phyloP scores from a whole-genome alignment of 2,113 vertebrate genomes.

The Centropristis striata region DNA sequence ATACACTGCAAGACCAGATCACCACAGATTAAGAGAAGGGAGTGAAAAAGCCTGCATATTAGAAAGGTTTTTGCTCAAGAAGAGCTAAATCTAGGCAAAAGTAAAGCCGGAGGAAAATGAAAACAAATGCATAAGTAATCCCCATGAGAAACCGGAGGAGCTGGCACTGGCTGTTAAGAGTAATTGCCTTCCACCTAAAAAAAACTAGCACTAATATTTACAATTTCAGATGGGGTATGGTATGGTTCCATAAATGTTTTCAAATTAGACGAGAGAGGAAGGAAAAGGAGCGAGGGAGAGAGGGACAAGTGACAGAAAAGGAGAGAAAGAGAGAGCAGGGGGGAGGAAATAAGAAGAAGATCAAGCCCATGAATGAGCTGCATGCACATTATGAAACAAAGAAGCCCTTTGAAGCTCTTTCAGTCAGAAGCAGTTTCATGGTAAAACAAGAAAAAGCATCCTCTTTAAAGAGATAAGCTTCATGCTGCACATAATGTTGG shows the following conservation, averaged over 20 bases:
- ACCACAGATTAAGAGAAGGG: slow-evolving; percentile 69
- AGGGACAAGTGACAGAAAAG: slow-evolving; percentile 38
- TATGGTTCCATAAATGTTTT: slow-evolving; percentile 61
- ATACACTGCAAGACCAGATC: slow-evolving; percentile 65
- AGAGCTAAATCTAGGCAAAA: slow-evolving; percentile 70
- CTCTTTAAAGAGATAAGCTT: slow-evolving; percentile 87
- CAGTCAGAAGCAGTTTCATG: slow-evolving; percentile 87
- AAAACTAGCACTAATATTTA: slow-evolving; percentile 77
- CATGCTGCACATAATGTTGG: slow-evolving; percentile 83
- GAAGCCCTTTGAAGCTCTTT: slow-evolving; percentile 86
- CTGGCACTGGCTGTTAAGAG: slow-evolving; percentile 67
- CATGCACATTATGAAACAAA: slow-evolving; percentile 88
- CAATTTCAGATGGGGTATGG: slow-evolving; percentile 66
- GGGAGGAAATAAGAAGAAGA: slow-evolving; percentile 75
- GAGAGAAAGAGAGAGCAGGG: slow-evolving; percentile 55
- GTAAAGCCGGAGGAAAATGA: slow-evolving; percentile 73
- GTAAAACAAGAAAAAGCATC: slow-evolving; percentile 86
- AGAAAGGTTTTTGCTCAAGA: slow-evolving; percentile 63
- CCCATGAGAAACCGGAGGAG: slow-evolving; percentile 64
- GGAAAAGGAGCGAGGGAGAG: slow-evolving; percentile 29
- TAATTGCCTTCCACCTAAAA: slow-evolving; percentile 73
- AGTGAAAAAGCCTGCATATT: slow-evolving; percentile 51
- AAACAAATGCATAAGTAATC: slow-evolving; percentile 81
- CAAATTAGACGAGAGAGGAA: slow-evolving; percentile 44
- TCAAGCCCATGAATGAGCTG: slow-evolving; percentile 85